Evolutionary conservation across 2,797 vertebrate genomes (phyloP).

Genomic region (Channa striata): DNA sequence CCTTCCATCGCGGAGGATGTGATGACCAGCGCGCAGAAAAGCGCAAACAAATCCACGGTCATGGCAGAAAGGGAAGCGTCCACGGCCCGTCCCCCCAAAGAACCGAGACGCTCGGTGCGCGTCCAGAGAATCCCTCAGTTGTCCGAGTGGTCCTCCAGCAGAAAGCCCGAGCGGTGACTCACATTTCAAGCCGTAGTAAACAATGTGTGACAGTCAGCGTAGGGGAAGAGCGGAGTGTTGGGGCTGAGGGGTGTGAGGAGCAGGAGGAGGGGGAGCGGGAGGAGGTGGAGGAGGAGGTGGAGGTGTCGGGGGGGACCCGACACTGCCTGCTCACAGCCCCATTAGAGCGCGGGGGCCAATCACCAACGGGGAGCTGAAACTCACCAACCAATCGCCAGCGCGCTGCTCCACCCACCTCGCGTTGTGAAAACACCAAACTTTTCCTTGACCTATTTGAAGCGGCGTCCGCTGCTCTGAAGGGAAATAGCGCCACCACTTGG

Average conservation of each 20-base stretch:
- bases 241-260: slow-evolving; percentile 52
- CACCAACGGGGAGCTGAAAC: slow-evolving; percentile 65
- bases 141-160: slow-evolving; percentile 81
- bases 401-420: slow-evolving; percentile 71
- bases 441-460: slow-evolving; percentile 77
- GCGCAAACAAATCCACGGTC: slow-evolving; percentile 85
- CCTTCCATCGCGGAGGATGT: slow-evolving; percentile 86
- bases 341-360: slow-evolving; percentile 79
- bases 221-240: slow-evolving; percentile 61
- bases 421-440: slow-evolving; percentile 87
- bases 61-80: slow-evolving; percentile 80
- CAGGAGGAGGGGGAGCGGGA: slow-evolving; percentile 8
- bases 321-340: slow-evolving; percentile 65
- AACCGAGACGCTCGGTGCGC: slow-evolving; percentile 76
- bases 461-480: slow-evolving; percentile 63
- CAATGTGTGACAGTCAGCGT: slow-evolving; percentile 80
- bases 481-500: slow-evolving; percentile 78
- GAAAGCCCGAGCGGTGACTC: slow-evolving; percentile 79
- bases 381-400: slow-evolving; percentile 76
- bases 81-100: slow-evolving; percentile 75
- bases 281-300: background rate
- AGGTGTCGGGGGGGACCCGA: slow-evolving; percentile 51
- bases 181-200: slow-evolving; percentile 88
- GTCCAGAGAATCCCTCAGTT: slow-evolving; percentile 79
- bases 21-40: slow-evolving; percentile 81